A percentile compares a stretch with the other conserved stretches of the same genome.
Conservation (phyloP, 92 coral and sea anemone species). For the Epizoanthus illoricatus region DNA sequence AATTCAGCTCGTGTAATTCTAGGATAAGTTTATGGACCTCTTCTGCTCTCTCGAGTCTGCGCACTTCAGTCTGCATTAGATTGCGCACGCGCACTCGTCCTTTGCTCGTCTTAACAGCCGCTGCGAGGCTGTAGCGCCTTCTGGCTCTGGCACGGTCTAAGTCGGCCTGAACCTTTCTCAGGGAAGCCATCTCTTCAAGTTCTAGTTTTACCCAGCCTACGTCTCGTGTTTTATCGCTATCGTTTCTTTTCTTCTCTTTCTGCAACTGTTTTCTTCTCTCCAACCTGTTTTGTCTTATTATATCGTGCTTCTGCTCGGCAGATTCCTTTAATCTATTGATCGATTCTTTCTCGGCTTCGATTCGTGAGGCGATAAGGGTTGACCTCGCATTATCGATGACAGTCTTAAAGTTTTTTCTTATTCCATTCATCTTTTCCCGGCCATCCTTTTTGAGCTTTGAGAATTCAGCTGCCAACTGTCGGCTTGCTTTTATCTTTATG, state of each 20-base stretch:
- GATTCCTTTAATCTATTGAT: constrained; percentile 57
- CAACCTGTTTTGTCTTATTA: constrained; percentile 60
- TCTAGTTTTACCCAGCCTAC: constrained; percentile 37
- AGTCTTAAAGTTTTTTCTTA: constrained; percentile 58
- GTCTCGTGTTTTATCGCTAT: constrained; percentile 4
- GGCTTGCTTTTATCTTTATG: constrained; percentile 52
- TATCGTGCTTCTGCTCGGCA: constrained; percentile 68
- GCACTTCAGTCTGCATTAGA: constrained; percentile 66
- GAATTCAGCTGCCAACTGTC: constrained; percentile 54
- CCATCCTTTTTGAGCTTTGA: constrained; percentile 61
- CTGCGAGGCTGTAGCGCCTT: constrained; percentile 57
- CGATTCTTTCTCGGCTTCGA: constrained; percentile 69
- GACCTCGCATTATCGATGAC: constrained; percentile 76
- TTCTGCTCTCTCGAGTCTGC: constrained; percentile 71
- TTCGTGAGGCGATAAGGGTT: constrained; percentile 62
- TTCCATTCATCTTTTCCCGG: constrained; percentile 48
- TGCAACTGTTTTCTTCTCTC: constrained; percentile 42
- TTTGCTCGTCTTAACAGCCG: constrained; percentile 49
- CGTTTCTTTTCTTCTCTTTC: not conserved
- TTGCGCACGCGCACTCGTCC: constrained; percentile 64
- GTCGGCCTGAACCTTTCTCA: constrained; percentile 77
- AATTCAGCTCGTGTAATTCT: constrained; percentile 60
- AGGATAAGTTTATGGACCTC: constrained; percentile 75
- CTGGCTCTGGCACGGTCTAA: constrained; percentile 82
- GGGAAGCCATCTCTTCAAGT: constrained; percentile 59